These are phyloP conservation scores for Grallaria varia DNA, from an alignment of 2,113 vertebrate genomes.

Conservation along the genomic window DNA sequence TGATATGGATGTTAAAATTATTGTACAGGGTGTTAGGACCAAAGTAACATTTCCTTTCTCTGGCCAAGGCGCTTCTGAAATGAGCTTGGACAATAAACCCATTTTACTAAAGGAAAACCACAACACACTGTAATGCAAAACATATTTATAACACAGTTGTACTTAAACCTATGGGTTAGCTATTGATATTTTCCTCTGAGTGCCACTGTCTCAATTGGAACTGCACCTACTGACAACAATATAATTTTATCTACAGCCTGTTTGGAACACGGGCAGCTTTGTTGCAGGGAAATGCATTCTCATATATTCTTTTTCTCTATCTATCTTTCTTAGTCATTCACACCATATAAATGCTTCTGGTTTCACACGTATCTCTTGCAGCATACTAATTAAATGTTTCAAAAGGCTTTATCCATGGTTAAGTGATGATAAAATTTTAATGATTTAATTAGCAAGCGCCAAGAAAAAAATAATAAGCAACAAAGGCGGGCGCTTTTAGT, in stretches of 20 bases:
- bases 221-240: background rate
- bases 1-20: background rate
- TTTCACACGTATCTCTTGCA: conserved; percentile 34
- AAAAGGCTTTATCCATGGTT: conserved; percentile 74
- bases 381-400: conserved; percentile 76
- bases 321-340: background rate
- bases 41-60: background rate
- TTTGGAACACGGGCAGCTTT: background rate
- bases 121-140: background rate
- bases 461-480: conserved; percentile 61
- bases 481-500: conserved; percentile 27
- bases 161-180: background rate
- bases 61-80: background rate
- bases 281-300: background rate
- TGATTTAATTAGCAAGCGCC: conserved; percentile 78
- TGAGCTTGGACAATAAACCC: background rate
- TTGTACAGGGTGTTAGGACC: background rate
- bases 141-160: background rate
- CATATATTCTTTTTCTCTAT: background rate
- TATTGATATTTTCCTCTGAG: background rate
- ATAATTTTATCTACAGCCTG: conserved; percentile 1
- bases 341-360: conserved; percentile 17
- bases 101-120: background rate
- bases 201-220: background rate
- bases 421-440: conserved; percentile 81